Percentiles rank a stretch among this genome's conserved stretches.
Conservation (phyloP, 2,797 vertebrate genomes). For the Spinus olivaceus region DNA sequence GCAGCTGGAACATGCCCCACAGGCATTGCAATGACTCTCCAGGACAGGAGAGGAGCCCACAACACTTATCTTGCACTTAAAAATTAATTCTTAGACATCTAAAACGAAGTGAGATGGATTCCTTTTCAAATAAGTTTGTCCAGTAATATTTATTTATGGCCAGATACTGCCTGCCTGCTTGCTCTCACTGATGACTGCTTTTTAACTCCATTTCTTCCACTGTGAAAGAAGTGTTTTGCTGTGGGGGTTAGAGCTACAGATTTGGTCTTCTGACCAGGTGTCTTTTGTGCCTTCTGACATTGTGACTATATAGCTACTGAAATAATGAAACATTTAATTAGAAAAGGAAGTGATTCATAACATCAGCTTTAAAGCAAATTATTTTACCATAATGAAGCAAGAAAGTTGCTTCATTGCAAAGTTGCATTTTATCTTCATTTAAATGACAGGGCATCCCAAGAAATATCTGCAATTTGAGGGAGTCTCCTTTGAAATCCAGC, state of each 20-base stretch:
- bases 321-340: background rate
- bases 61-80: background rate
- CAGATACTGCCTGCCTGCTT: background rate
- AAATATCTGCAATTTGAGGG: background rate
- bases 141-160: background rate
- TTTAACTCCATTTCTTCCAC: background rate
- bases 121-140: background rate
- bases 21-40: background rate
- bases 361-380: background rate
- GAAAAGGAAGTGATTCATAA: background rate
- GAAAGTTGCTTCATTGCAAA: background rate
- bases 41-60: background rate
- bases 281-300: background rate
- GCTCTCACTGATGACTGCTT: background rate
- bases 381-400: background rate
- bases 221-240: background rate
- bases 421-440: background rate
- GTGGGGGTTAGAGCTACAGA: background rate
- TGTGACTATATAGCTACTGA: background rate
- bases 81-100: background rate
- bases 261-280: background rate
- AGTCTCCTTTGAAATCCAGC: background rate
- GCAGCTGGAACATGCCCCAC: background rate
- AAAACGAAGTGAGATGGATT: background rate
- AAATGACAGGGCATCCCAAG: background rate